Conservation (phyloP, 1,140 invertebrate genomes). For the Leptopilina clavipes region DNA sequence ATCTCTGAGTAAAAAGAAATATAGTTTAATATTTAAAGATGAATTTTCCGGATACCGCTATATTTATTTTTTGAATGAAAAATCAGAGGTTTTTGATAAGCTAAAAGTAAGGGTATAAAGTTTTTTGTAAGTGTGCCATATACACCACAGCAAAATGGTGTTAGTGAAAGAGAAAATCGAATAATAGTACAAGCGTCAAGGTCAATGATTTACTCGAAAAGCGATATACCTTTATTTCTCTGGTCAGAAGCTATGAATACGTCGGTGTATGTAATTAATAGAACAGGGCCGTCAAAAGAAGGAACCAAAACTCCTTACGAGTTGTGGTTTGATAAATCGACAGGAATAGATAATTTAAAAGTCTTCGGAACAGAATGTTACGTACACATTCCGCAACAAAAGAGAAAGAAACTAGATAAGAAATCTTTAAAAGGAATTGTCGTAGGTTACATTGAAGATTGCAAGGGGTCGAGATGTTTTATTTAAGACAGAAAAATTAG, state of each 20-base stretch:
- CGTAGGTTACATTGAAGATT: constrained; percentile 49
- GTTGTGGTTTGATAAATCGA: constrained; percentile 52
- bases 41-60: constrained; percentile 40
- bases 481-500: constrained; percentile 17
- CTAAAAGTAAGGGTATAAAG: constrained; percentile 43
- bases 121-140: constrained; percentile 48
- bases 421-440: constrained; percentile 54
- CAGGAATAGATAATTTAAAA: constrained; percentile 36
- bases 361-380: constrained; percentile 50
- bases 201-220: constrained; percentile 43
- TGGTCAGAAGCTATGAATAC: constrained; percentile 65
- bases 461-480: constrained; percentile 14
- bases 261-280: constrained; percentile 63
- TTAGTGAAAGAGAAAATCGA: constrained; percentile 59
- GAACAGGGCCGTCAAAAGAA: constrained; percentile 55
- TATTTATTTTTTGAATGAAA: constrained; percentile 44
- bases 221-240: constrained; percentile 9
- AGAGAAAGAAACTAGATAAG: constrained; percentile 52
- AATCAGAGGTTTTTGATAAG: constrained; percentile 41
- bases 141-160: constrained; percentile 56
- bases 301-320: constrained; percentile 60
- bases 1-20: constrained; percentile 56
- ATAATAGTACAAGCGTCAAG: constrained; percentile 63
- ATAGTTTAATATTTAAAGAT: constrained; percentile 51
- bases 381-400: constrained; percentile 53